Evolutionary conservation across 2,888 invertebrate genomes (phyloP).

Genomic region (Cancer borealis): DNA sequence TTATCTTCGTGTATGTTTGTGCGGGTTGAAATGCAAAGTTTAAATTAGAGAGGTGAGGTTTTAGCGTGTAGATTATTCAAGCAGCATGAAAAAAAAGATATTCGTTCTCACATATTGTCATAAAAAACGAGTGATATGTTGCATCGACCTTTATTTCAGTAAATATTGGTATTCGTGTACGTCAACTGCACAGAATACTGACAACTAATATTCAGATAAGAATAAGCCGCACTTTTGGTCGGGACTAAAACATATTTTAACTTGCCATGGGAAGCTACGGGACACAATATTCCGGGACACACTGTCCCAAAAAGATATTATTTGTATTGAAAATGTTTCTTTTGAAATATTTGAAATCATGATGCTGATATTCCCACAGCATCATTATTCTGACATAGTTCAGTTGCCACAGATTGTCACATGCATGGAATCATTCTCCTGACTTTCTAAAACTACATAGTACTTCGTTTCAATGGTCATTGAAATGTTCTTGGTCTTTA

Average conservation of each 20-base stretch:
- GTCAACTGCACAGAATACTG: neutral
- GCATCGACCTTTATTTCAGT: neutral
- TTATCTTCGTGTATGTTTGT: too few relatives aligned
- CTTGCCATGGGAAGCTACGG: neutral
- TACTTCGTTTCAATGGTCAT: neutral
- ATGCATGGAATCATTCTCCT: neutral
- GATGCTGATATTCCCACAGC: neutral
- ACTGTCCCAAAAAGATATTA: neutral
- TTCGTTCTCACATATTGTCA: neutral
- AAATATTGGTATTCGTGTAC: neutral
- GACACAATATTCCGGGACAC: neutral
- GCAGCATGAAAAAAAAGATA: neutral
- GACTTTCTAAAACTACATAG: neutral
- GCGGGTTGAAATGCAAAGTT: too few relatives aligned
- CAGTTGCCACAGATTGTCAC: neutral
- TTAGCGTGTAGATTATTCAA: neutral
- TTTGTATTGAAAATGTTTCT: neutral
- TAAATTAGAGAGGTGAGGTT: too few relatives aligned
- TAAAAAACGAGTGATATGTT: neutral
- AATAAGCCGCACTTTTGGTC: neutral
- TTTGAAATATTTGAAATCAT: neutral
- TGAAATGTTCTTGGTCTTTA: neutral
- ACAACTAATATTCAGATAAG: neutral
- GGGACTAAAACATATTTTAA: neutral
- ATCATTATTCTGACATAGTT: neutral